Conservation (phyloP, 2,797 vertebrate species). For the Alca torda region DNA sequence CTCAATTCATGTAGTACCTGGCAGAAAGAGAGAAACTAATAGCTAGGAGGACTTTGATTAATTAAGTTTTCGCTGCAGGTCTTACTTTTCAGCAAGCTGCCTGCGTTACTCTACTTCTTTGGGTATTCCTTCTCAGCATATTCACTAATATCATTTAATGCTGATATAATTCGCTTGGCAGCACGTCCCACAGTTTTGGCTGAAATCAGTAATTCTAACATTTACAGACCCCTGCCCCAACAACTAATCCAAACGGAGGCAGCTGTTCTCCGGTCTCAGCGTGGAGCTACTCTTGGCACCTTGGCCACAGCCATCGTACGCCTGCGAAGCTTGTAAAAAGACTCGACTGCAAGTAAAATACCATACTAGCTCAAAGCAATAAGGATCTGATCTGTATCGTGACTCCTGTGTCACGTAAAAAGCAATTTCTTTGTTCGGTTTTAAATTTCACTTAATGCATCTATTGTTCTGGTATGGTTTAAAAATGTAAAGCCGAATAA, state of each 20-base stretch:
- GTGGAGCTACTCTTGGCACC: background rate
- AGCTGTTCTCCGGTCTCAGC: background rate
- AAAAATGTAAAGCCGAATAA: background rate
- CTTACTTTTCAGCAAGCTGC: background rate
- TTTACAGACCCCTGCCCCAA: background rate
- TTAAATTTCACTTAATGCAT: background rate
- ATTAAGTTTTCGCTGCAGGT: background rate
- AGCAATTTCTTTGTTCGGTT: background rate
- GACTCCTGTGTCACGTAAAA: fast-evolving
- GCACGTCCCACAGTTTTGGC: background rate
- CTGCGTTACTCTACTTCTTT: background rate
- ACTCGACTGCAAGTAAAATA: background rate
- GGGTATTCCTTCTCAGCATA: background rate
- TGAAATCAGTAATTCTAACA: background rate
- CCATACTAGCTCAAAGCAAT: background rate
- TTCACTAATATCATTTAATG: background rate
- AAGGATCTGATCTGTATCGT: background rate
- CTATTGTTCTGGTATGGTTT: background rate
- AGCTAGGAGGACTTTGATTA: background rate
- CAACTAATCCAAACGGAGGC: background rate
- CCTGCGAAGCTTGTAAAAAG: background rate
- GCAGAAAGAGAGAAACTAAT: background rate
- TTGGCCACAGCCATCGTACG: fast-evolving
- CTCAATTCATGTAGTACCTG: background rate
- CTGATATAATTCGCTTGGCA: background rate